A percentile compares a stretch with the other conserved stretches of the same genome.
Evolutionary conservation across 2,888 invertebrate genomes (phyloP).

Genomic region (Metopia argyrocephala): DNA sequence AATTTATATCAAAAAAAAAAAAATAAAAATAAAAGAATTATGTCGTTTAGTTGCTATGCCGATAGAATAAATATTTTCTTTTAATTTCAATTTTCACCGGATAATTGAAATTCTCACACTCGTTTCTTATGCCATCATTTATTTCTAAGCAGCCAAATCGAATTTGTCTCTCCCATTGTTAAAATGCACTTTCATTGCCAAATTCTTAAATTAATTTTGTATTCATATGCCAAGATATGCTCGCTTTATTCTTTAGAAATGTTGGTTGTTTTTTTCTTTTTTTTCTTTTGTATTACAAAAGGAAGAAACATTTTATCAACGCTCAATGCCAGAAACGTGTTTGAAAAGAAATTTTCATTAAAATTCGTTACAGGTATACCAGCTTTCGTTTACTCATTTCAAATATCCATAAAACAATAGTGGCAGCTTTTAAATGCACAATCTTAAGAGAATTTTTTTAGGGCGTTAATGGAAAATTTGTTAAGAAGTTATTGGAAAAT

Average conservation of each 20-base stretch:
- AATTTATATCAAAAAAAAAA: no score
- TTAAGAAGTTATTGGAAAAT: background rate
- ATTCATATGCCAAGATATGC: slow-evolving; percentile 14
- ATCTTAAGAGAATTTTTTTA: slow-evolving; percentile 1
- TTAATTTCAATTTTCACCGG: no score
- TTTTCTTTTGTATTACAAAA: background rate
- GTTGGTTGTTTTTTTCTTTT: background rate
- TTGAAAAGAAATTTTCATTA: slow-evolving; percentile 22
- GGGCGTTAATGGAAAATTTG: slow-evolving; percentile 5
- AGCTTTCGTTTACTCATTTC: no score
- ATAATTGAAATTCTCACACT: background rate
- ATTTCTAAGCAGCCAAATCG: no score
- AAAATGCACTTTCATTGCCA: background rate
- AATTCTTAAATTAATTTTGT: slow-evolving; percentile 15
- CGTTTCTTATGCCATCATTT: background rate
- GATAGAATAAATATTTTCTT: no score
- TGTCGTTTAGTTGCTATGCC: no score
- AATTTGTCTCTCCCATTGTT: background rate
- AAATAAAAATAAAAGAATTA: no score
- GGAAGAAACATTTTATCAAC: background rate
- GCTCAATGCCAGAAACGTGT: background rate
- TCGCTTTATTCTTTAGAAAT: background rate
- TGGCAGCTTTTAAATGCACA: background rate
- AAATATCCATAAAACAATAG: no score
- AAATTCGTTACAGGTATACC: slow-evolving; percentile 31